Evolutionary conservation across 2,113 vertebrate genomes (phyloP).

Genomic region (Deroptyus accipitrinus): DNA sequence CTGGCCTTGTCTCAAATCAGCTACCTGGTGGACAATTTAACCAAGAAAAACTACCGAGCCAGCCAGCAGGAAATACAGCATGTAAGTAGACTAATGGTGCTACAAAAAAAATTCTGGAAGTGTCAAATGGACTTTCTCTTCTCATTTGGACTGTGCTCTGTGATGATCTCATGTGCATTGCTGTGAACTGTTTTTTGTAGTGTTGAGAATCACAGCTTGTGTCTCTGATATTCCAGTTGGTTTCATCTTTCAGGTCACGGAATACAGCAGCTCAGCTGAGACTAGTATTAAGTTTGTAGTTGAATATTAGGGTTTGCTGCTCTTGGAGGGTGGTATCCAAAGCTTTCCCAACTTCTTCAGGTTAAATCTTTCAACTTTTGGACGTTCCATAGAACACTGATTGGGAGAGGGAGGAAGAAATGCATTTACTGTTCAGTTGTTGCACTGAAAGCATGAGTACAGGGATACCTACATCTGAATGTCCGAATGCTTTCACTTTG

Average conservation of each 20-base stretch:
- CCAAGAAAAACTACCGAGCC: conserved; percentile 99
- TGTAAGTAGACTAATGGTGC: conserved; percentile 78
- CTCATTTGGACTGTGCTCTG: fast-evolving
- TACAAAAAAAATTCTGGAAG: neutral
- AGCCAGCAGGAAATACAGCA: conserved; percentile 99
- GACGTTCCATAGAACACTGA: fast-evolving
- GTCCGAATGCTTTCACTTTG: neutral
- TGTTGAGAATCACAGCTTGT: neutral
- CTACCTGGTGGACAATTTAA: conserved; percentile 99
- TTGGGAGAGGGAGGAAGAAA: fast-evolving
- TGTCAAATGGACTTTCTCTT: neutral
- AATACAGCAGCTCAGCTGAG: neutral
- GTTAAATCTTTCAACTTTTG: too few species aligned
- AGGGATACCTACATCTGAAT: neutral
- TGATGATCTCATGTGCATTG: fast-evolving
- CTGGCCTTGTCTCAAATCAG: conserved; percentile 99
- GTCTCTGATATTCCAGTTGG: neutral
- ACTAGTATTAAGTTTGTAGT: neutral
- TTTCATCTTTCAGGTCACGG: neutral
- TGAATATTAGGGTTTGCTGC: neutral
- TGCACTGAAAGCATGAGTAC: neutral
- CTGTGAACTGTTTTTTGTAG: neutral
- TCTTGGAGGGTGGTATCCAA: too few species aligned
- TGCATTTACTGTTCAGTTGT: neutral
- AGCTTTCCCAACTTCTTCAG: too few species aligned